Evolutionary conservation across 2,888 invertebrate species (phyloP).

Genomic region (Ctenicera cuprea): DNA sequence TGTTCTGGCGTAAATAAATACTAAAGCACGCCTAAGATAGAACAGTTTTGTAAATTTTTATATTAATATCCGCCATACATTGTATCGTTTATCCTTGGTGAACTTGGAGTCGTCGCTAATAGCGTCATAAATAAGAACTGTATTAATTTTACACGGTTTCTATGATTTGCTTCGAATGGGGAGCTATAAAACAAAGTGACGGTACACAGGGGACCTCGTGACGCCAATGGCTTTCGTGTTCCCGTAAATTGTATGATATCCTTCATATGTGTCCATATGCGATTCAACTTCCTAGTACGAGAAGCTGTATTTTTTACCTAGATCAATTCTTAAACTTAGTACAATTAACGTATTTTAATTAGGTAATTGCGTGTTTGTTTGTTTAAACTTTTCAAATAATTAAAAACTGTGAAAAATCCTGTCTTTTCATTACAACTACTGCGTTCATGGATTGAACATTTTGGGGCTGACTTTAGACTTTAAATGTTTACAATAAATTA

Average conservation of each 20-base stretch:
- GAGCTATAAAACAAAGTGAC: conserved; percentile 43
- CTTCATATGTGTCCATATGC: conserved; percentile 56
- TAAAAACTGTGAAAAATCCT: not conserved
- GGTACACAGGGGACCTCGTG: conserved; percentile 33
- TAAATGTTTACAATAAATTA: conserved; percentile 3
- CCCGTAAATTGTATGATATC: conserved; percentile 45
- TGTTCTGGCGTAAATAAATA: no score
- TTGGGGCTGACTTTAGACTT: conserved; percentile 36
- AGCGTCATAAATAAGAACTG: conserved; percentile 16
- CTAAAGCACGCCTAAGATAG: no score
- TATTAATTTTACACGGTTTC: conserved; percentile 20
- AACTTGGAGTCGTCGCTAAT: conserved; percentile 11
- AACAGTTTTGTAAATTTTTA: not conserved
- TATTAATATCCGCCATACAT: no score
- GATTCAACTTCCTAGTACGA: conserved; percentile 52
- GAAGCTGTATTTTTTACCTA: conserved; percentile 39
- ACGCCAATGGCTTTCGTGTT: conserved; percentile 5
- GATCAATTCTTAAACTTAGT: conserved; percentile 31
- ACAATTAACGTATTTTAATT: conserved; percentile 34
- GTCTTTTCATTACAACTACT: not conserved
- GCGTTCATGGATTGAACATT: not conserved
- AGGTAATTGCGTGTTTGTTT: conserved; percentile 36
- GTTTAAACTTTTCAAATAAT: conserved; percentile 30
- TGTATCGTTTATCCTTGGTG: conserved; percentile 5
- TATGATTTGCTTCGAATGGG: conserved; percentile 27